These are phyloP conservation scores for Andrena dorsata DNA, from an alignment of 2,888 invertebrate species.

Conservation along the genomic window DNA sequence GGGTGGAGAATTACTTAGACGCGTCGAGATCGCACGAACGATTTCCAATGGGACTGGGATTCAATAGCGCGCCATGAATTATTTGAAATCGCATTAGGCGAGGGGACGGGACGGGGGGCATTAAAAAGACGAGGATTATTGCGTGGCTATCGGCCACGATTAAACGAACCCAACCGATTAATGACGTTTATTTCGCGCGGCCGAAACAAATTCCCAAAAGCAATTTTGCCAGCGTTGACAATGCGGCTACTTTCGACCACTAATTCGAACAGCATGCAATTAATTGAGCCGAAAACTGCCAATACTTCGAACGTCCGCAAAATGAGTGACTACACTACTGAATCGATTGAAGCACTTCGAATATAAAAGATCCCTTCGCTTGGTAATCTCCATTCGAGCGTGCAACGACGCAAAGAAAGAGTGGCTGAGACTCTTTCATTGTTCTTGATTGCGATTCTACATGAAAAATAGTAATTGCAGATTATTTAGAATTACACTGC, in stretches of 20 bases:
- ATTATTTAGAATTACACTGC: constrained; percentile 20
- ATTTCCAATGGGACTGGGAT: constrained; percentile 28
- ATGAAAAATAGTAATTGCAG: constrained; percentile 24
- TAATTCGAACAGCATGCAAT: constrained; percentile 7
- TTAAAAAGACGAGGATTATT: constrained; percentile 40
- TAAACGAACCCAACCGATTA: constrained; percentile 1
- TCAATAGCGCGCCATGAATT: constrained; percentile 34
- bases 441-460: constrained; percentile 2
- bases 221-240: constrained; percentile 21
- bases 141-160: constrained; percentile 25
- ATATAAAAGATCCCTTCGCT: not conserved
- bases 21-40: not conserved
- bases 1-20: constrained; percentile 12
- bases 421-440: too few species aligned
- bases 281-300: constrained; percentile 37
- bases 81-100: constrained; percentile 19
- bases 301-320: constrained; percentile 24
- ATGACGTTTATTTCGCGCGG: constrained; percentile 12
- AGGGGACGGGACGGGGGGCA: not conserved
- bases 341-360: not conserved
- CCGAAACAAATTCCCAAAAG: constrained; percentile 35
- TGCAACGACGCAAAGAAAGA: not conserved
- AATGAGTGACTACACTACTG: not conserved
- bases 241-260: constrained; percentile 21
- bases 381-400: not conserved